Conservation (phyloP, 2,797 vertebrate genomes). For the Acanthis flammea region DNA sequence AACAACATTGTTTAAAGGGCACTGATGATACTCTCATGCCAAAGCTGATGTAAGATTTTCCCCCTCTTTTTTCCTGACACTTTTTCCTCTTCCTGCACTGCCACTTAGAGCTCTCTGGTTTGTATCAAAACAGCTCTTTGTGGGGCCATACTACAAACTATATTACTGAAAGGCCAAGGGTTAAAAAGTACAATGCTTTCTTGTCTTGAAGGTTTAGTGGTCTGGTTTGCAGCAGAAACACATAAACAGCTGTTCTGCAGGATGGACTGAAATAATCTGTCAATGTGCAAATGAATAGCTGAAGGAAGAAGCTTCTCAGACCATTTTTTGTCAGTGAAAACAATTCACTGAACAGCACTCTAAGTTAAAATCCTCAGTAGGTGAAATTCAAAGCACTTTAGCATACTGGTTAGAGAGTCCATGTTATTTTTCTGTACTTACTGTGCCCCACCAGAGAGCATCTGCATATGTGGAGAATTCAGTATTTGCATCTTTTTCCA, state of each 20-base stretch:
- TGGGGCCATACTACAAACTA: not conserved
- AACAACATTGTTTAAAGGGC: not conserved
- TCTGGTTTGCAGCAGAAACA: not conserved
- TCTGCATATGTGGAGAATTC: conserved; percentile 97
- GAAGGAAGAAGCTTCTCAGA: not conserved
- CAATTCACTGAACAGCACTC: not conserved
- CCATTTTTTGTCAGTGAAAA: not conserved
- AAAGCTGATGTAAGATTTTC: not conserved
- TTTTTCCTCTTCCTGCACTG: not conserved
- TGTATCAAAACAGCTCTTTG: not conserved
- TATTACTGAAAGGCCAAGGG: not conserved
- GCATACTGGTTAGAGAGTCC: not conserved
- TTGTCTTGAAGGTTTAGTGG: not conserved
- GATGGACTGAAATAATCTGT: not conserved
- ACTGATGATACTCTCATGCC: not conserved
- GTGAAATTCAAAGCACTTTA: not conserved
- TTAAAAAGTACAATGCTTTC: not conserved
- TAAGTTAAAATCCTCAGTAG: not conserved
- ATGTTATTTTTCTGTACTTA: conserved; percentile 76
- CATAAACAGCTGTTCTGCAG: not conserved
- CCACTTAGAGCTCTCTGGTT: not conserved
- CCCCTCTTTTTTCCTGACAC: not conserved
- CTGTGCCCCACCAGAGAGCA: conserved; percentile 98
- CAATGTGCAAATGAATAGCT: not conserved
- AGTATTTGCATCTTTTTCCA: conserved; percentile 95